Conservation (phyloP, 2,797 vertebrate genomes). For the Peromyscus nudipes region DNA sequence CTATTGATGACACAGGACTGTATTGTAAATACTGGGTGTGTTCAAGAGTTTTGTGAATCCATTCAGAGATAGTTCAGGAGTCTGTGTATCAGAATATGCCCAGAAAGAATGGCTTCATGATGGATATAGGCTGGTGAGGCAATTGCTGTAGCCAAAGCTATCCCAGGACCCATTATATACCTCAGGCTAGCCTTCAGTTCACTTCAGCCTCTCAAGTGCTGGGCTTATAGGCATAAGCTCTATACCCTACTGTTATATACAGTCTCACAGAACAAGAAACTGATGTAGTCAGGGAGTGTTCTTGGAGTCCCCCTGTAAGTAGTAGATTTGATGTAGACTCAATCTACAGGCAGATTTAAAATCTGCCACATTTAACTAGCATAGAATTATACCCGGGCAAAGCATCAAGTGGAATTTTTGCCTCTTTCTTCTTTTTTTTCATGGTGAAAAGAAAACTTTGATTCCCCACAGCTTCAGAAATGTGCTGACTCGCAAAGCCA, state of each 20-base stretch:
- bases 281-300: background rate
- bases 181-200: background rate
- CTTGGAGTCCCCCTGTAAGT: background rate
- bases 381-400: background rate
- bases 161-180: background rate
- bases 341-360: background rate
- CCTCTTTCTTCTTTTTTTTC: background rate
- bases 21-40: background rate
- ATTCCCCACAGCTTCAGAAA: background rate
- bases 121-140: background rate
- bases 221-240: background rate
- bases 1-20: background rate
- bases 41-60: background rate
- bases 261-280: background rate
- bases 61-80: background rate
- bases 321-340: background rate
- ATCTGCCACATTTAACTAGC: background rate
- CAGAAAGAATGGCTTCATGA: background rate
- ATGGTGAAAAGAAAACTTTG: slow-evolving; percentile 13
- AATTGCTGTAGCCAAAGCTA: background rate
- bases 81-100: background rate
- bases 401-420: background rate
- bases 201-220: background rate
- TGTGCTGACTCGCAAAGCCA: background rate
- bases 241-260: background rate